Percentiles rank a stretch among this genome's conserved stretches.
phyloP scores from a whole-genome alignment of 2,888 invertebrate genomes.

The Sphinx pinastri region DNA sequence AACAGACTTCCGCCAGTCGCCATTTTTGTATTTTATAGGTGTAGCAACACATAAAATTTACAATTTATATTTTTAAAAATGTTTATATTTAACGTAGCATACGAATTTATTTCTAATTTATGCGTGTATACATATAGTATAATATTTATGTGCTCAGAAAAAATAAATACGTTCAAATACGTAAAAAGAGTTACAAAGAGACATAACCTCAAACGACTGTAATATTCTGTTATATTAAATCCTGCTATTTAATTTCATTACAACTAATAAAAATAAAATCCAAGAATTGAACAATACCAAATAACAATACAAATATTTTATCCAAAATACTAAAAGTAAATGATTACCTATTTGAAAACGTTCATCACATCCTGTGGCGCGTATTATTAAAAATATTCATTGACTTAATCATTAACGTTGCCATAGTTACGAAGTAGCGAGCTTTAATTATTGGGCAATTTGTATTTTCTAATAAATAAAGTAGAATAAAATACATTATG shows the following conservation, averaged over 20 bases:
- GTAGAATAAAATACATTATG: slow-evolving; percentile 58
- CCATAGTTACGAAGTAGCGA: slow-evolving; percentile 46
- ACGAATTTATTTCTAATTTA: neutral
- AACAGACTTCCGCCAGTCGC: slow-evolving; percentile 71
- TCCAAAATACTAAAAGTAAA: neutral
- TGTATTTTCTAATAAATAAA: neutral
- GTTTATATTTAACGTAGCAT: neutral
- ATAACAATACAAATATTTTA: neutral
- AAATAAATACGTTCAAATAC: too few relatives aligned
- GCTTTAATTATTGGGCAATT: neutral
- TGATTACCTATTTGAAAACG: neutral
- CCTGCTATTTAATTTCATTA: too few relatives aligned
- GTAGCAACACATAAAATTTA: slow-evolving; percentile 49
- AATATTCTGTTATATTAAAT: too few relatives aligned
- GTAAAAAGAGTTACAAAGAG: neutral
- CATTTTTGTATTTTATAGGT: slow-evolving; percentile 61
- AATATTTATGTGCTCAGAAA: too few relatives aligned
- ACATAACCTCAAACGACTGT: neutral
- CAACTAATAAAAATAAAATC: too few relatives aligned
- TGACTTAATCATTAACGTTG: slow-evolving; percentile 49
- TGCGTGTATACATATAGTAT: neutral
- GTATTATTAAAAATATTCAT: slow-evolving; percentile 31
- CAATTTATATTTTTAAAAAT: slow-evolving; percentile 9
- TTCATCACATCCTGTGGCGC: slow-evolving; percentile 2
- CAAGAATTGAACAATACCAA: too few relatives aligned